Percentiles rank a stretch among this genome's conserved stretches.
These are phyloP conservation scores for Rhynchonycteris naso DNA, from an alignment of 2,797 vertebrate genomes.

Conservation along the genomic window DNA sequence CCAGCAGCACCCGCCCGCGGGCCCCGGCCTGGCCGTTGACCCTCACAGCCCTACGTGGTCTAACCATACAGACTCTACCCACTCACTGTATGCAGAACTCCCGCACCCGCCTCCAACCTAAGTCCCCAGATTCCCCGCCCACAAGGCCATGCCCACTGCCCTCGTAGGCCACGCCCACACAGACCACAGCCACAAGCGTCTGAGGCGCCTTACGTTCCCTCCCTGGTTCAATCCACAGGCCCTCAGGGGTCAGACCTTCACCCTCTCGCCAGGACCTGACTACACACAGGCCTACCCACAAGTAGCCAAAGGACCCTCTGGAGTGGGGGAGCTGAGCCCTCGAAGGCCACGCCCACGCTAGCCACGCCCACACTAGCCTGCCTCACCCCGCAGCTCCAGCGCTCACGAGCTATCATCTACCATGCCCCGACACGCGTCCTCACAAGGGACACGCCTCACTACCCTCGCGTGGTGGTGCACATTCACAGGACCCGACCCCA, in stretches of 20 bases:
- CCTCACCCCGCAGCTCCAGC: not conserved
- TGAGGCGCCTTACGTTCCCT: too few species aligned
- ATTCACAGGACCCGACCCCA: not conserved
- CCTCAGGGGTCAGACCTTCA: not conserved
- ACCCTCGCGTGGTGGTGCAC: too few species aligned
- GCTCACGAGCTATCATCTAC: not conserved
- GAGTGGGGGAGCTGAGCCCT: not conserved
- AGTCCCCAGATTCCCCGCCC: not conserved
- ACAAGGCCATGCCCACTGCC: not conserved
- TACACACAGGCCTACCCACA: not conserved
- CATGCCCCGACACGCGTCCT: not conserved
- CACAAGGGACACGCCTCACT: not conserved
- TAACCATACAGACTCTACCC: not conserved
- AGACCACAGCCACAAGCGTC: not conserved
- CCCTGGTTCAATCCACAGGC: not conserved
- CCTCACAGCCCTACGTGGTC: not conserved
- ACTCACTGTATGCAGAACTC: not conserved
- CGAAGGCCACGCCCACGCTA: not conserved
- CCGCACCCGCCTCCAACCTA: not conserved
- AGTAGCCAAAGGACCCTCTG: fast-evolving
- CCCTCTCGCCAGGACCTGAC: not conserved
- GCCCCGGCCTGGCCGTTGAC: fast-evolving
- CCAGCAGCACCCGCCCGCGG: not conserved
- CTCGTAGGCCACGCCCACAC: not conserved
- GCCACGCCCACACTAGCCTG: not conserved